Evolutionary conservation across 2,113 vertebrate species (phyloP).

Genomic region (Spea bombifrons): DNA sequence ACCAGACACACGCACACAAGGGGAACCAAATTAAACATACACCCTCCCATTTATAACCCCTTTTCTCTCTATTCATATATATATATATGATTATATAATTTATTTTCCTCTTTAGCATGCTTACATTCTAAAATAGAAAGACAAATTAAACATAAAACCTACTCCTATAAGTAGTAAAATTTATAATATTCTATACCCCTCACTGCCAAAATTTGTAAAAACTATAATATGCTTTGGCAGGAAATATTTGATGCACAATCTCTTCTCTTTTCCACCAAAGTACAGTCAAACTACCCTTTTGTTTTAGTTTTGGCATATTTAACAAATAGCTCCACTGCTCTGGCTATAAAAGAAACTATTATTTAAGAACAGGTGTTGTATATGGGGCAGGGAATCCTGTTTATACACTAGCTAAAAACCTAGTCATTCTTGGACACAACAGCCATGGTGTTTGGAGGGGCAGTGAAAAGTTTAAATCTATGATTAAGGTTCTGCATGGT

Average conservation of each 20-base stretch:
- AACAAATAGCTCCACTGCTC: not conserved
- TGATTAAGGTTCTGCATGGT: not conserved
- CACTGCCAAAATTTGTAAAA: slow-evolving; percentile 19
- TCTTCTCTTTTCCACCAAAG: not conserved
- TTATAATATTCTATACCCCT: not conserved
- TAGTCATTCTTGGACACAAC: not conserved
- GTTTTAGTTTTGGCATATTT: not conserved
- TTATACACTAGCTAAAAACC: not conserved
- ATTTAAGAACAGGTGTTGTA: too few species aligned
- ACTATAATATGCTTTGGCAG: not conserved
- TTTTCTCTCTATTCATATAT: slow-evolving; percentile 26
- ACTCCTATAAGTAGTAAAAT: not conserved
- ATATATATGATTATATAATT: slow-evolving; percentile 7
- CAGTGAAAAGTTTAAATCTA: slow-evolving; percentile 27
- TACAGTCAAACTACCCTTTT: not conserved
- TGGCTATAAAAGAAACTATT: not conserved
- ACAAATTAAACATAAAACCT: slow-evolving; percentile 13
- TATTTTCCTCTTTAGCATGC: slow-evolving; percentile 35
- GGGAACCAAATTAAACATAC: slow-evolving; percentile 6
- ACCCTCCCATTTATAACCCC: slow-evolving; percentile 10
- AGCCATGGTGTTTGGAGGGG: not conserved
- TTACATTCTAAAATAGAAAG: slow-evolving; percentile 35
- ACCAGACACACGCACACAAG: slow-evolving; percentile 25
- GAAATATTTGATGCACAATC: not conserved
- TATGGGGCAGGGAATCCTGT: too few species aligned